Percentiles rank a stretch among this genome's conserved stretches.
phyloP scores from a whole-genome alignment of 2,797 vertebrate genomes.

The Pipistrellus nathusii region DNA sequence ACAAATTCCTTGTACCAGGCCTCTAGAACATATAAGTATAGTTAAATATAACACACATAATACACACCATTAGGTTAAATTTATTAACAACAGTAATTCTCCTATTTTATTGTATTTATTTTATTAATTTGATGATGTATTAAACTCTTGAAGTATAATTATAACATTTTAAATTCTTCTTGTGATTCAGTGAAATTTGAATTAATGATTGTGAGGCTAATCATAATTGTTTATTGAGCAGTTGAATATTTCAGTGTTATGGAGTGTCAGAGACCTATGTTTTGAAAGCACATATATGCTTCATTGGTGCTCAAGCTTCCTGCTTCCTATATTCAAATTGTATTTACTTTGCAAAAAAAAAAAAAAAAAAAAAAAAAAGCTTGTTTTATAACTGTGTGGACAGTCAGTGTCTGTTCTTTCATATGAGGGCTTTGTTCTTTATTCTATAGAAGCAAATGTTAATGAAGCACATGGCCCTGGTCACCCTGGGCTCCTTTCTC shows the following conservation, averaged over 20 bases:
- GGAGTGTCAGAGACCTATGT: neutral
- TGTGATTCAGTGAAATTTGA: neutral
- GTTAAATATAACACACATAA: neutral
- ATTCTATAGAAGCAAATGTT: neutral
- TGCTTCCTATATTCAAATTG: slow-evolving; percentile 42
- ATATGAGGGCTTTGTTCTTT: neutral
- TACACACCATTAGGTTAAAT: neutral
- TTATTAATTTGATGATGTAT: neutral
- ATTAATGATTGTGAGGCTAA: neutral
- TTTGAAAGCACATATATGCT: neutral
- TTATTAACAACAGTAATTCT: neutral
- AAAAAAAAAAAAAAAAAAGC: neutral
- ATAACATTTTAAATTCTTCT: neutral
- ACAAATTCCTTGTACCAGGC: no score
- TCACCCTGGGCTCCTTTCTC: slow-evolving; percentile 1
- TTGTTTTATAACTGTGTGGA: neutral
- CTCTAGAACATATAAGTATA: no score
- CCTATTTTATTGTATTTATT: neutral
- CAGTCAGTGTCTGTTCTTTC: slow-evolving; percentile 5
- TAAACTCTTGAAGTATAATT: neutral
- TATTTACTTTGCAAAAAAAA: slow-evolving; percentile 51
- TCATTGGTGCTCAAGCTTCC: neutral
- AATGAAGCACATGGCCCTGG: neutral
- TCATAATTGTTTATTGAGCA: neutral
- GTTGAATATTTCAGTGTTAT: neutral